A percentile compares a stretch with the other conserved stretches of the same genome.
phyloP scores from a whole-genome alignment of 2,113 vertebrate genomes.

The Poicephalus meyeri region DNA sequence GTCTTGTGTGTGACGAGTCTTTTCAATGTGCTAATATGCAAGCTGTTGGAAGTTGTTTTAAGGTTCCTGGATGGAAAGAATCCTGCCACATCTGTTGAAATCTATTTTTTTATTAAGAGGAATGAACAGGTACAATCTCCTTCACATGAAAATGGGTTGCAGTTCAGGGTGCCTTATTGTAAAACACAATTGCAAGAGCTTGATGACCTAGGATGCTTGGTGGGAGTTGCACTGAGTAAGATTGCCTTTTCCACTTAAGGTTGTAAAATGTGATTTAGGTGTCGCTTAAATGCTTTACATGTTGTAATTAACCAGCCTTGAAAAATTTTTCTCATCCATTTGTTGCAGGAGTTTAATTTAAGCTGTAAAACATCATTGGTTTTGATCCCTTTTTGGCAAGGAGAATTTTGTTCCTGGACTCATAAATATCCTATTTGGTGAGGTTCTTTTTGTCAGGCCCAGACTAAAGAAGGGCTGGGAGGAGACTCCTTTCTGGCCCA shows the following conservation, averaged over 20 bases:
- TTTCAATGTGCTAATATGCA: not conserved
- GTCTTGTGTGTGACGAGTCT: not conserved
- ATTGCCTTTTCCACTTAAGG: not conserved
- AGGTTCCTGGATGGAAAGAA: not conserved
- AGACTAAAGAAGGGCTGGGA: not conserved
- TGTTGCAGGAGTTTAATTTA: not conserved
- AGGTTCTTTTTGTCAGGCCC: not conserved
- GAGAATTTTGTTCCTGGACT: not conserved
- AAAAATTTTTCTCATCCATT: constrained; percentile 7
- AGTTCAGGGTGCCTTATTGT: not conserved
- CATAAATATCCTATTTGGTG: fast-evolving
- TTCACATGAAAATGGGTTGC: not conserved
- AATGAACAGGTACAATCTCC: not conserved
- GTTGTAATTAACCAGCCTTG: constrained; percentile 19
- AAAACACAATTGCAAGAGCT: not conserved
- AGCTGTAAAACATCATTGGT: not conserved
- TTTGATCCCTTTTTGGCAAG: not conserved
- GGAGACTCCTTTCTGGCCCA: not conserved
- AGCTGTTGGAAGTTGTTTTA: not conserved
- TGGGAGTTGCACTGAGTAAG: not conserved
- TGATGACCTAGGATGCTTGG: not conserved
- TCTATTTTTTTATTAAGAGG: not conserved
- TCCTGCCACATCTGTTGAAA: not conserved
- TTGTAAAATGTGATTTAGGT: constrained; percentile 50
- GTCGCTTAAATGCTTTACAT: not conserved